phyloP scores from a whole-genome alignment of 2,113 vertebrate genomes.

The Protobothrops flavoviridis region DNA sequence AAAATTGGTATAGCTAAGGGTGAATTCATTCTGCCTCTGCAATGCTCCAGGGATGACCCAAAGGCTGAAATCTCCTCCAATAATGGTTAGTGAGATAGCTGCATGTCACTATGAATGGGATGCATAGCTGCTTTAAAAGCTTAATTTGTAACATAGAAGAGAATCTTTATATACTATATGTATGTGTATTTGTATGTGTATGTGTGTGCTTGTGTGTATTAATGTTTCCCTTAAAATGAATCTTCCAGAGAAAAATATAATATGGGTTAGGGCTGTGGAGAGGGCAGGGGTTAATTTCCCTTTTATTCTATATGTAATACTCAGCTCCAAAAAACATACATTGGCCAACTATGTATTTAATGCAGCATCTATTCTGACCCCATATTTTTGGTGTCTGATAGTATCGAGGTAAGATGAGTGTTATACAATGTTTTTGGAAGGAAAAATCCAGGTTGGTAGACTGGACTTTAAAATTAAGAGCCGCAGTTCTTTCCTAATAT shows the following conservation, averaged over 20 bases:
- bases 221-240: background rate
- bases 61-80: background rate
- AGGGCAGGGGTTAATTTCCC: background rate
- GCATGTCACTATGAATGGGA: background rate
- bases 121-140: background rate
- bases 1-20: background rate
- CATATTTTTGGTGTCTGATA: background rate
- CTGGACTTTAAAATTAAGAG: slow-evolving; percentile 12
- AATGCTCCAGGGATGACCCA: background rate
- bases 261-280: background rate
- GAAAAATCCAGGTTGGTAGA: slow-evolving; percentile 11
- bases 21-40: background rate
- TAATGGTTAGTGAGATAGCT: background rate
- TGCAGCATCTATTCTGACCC: background rate
- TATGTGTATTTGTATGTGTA: no score
- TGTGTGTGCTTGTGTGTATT: background rate
- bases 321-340: background rate
- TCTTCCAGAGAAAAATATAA: background rate
- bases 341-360: background rate
- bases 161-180: no score
- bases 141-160: no score
- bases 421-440: background rate
- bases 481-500: background rate
- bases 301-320: background rate
- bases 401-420: background rate